Percentiles rank a stretch among this genome's conserved stretches.
These are phyloP conservation scores for Anaspis maculata DNA, from an alignment of 2,888 invertebrate genomes.

Conservation along the genomic window DNA sequence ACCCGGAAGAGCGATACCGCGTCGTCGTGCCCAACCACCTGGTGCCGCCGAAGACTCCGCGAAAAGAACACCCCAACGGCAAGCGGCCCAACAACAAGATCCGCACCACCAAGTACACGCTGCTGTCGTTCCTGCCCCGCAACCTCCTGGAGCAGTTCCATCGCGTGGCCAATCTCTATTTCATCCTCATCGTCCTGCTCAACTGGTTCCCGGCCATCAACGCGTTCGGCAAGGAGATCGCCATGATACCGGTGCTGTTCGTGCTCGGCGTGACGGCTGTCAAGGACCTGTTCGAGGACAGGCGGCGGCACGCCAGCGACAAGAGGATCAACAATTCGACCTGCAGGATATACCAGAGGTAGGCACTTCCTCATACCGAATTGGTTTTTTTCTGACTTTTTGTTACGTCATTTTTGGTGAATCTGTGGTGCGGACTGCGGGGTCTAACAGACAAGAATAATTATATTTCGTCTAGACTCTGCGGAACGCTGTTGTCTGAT, in stretches of 20 bases:
- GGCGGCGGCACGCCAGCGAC: conserved; percentile 81
- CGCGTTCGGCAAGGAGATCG: conserved; percentile 92
- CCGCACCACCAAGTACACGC: conserved; percentile 90
- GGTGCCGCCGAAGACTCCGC: conserved; percentile 71
- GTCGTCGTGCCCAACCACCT: conserved; percentile 79
- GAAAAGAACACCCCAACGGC: conserved; percentile 78
- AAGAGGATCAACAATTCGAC: conserved; percentile 88
- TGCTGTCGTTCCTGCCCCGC: conserved; percentile 89
- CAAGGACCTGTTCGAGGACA: conserved; percentile 92
- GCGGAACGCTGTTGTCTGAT: no score
- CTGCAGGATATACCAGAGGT: conserved; percentile 89
- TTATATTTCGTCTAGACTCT: no score
- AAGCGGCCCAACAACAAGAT: conserved; percentile 75
- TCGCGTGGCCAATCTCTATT: conserved; percentile 94
- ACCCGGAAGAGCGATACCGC: conserved; percentile 46
- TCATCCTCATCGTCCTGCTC: conserved; percentile 90
- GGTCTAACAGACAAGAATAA: no score
- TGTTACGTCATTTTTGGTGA: neutral
- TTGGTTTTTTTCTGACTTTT: neutral
- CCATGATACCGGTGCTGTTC: conserved; percentile 91
- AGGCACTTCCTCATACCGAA: no score
- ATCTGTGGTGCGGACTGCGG: no score
- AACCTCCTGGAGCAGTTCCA: conserved; percentile 97
- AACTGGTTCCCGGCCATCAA: conserved; percentile 94
- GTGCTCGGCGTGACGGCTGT: conserved; percentile 90